A percentile compares a stretch with the other conserved stretches of the same genome.
Evolutionary conservation across 2,888 invertebrate genomes (phyloP).

Genomic region (Marronus borbonicus): DNA sequence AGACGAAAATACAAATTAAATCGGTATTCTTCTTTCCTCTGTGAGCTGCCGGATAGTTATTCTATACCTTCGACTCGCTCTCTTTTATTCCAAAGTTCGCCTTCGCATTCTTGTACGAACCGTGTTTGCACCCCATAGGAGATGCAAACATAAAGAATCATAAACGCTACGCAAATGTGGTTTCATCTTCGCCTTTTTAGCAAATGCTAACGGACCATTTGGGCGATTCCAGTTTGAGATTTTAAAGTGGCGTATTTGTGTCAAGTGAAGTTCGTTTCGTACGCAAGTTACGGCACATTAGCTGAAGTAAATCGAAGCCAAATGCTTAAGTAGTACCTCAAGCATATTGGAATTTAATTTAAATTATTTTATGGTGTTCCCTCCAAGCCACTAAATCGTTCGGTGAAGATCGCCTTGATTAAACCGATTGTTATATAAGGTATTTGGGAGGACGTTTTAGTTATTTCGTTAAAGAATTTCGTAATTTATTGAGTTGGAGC

Average conservation of each 20-base stretch:
- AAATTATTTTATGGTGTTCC: background rate
- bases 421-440: no score
- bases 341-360: conserved; percentile 12
- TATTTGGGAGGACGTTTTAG: no score
- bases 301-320: background rate
- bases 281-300: background rate
- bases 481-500: no score
- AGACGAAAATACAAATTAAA: conserved; percentile 17
- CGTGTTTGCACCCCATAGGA: background rate
- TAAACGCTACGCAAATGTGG: background rate
- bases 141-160: background rate
- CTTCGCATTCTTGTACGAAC: background rate
- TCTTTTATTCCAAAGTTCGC: background rate
- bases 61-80: background rate
- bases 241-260: background rate
- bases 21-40: background rate
- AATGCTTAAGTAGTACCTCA: background rate
- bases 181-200: background rate
- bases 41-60: background rate
- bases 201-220: background rate
- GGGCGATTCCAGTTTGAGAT: background rate
- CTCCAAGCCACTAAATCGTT: no score
- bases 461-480: no score
- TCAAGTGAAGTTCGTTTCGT: background rate
- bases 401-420: no score